A percentile compares a stretch with the other conserved stretches of the same genome.
These are phyloP conservation scores for Silurus meridionalis DNA, from an alignment of 2,113 vertebrate genomes.

Conservation along the genomic window DNA sequence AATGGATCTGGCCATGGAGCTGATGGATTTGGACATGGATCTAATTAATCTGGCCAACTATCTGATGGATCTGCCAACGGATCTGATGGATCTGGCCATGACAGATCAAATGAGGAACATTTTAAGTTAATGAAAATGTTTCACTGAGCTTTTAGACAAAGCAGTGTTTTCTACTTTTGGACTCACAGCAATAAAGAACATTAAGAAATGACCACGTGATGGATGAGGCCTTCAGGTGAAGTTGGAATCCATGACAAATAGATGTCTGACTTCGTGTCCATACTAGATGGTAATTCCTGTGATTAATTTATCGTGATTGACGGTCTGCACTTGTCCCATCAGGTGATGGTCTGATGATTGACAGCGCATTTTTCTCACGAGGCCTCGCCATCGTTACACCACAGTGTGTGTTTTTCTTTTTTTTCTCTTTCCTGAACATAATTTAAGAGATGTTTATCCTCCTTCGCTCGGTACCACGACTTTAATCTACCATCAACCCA, in stretches of 20 bases:
- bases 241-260: constrained; percentile 57
- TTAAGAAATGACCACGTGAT: not conserved
- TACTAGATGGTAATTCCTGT: constrained; percentile 58
- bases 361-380: constrained; percentile 54
- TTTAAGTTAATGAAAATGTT: constrained; percentile 25
- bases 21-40: too few relatives aligned
- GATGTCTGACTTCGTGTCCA: constrained; percentile 59
- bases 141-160: constrained; percentile 53
- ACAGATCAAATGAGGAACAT: constrained; percentile 21
- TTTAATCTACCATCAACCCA: constrained; percentile 7
- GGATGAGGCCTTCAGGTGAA: constrained; percentile 41
- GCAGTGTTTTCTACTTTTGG: constrained; percentile 58
- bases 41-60: too few relatives aligned
- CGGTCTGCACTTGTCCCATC: constrained; percentile 39
- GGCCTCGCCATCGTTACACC: constrained; percentile 29
- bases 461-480: not conserved
- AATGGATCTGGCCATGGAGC: too few relatives aligned
- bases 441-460: not conserved
- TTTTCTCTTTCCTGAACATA: not conserved
- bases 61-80: too few relatives aligned
- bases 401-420: not conserved
- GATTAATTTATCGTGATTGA: constrained; percentile 51
- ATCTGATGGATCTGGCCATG: not conserved
- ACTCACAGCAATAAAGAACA: not conserved
- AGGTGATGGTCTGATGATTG: constrained; percentile 55